Conservation (phyloP, 2,113 vertebrate genomes). For the Mormyrus iriodes region DNA sequence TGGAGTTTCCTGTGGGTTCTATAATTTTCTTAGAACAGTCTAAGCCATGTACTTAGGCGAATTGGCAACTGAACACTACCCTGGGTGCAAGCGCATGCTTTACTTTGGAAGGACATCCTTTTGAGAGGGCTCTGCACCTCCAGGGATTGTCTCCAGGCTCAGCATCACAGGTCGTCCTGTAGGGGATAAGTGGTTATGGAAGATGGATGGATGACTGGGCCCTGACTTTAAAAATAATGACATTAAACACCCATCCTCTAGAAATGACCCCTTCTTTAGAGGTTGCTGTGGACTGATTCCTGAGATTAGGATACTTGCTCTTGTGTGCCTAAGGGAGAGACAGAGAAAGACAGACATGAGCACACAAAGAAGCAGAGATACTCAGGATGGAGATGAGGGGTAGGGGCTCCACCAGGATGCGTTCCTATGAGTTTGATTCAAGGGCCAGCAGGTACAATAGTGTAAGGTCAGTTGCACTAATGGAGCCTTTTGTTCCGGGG, state of each 20-base stretch:
- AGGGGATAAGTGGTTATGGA: neutral
- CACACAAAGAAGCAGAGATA: neutral
- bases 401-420: neutral
- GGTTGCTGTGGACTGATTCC: neutral
- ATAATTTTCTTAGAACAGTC: neutral
- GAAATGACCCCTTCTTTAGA: neutral
- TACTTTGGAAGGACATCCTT: neutral
- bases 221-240: neutral
- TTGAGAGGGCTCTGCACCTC: neutral
- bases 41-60: neutral
- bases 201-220: neutral
- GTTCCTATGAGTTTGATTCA: conserved; percentile 35
- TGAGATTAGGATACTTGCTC: neutral
- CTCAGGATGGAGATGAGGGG: neutral
- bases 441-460: conserved; percentile 54
- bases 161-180: neutral
- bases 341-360: neutral
- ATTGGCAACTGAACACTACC: neutral
- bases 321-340: neutral
- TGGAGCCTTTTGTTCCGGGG: conserved; percentile 60
- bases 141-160: neutral
- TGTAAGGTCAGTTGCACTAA: conserved; percentile 57
- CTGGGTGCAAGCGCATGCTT: neutral
- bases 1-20: neutral
- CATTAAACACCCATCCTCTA: neutral